These are phyloP conservation scores for Heliconius erato DNA, from an alignment of 2,888 invertebrate genomes.

Conservation along the genomic window DNA sequence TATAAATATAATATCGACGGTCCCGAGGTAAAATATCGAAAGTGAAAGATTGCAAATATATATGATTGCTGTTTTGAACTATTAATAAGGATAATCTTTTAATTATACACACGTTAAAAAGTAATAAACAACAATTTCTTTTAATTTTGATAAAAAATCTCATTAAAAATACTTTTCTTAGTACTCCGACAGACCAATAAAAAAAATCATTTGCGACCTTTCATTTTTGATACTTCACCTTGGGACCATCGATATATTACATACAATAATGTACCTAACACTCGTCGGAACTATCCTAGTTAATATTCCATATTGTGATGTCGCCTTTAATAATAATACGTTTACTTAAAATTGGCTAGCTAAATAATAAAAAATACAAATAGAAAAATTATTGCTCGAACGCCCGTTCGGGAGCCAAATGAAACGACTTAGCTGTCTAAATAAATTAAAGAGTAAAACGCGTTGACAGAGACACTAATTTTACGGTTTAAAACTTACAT, in stretches of 20 bases:
- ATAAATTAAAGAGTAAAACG: constrained; percentile 70
- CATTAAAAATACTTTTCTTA: too few relatives aligned
- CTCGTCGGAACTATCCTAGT: constrained; percentile 73
- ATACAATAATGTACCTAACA: constrained; percentile 70
- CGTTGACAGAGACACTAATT: constrained; percentile 34
- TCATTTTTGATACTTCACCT: too few relatives aligned
- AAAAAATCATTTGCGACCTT: too few relatives aligned
- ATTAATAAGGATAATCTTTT: too few relatives aligned
- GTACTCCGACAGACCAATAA: too few relatives aligned
- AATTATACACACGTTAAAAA: too few relatives aligned
- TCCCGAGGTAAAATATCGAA: too few relatives aligned
- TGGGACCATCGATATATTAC: not conserved
- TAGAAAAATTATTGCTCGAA: constrained; percentile 72
- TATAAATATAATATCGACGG: too few relatives aligned
- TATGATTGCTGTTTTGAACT: too few relatives aligned
- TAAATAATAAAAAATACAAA: constrained; percentile 73
- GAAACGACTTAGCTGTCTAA: constrained; percentile 71
- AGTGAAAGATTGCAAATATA: too few relatives aligned
- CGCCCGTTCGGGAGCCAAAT: constrained; percentile 76
- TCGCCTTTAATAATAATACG: constrained; percentile 65
- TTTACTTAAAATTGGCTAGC: constrained; percentile 80
- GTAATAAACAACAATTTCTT: too few relatives aligned
- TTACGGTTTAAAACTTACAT: constrained; percentile 45
- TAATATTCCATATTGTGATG: constrained; percentile 79
- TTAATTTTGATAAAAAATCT: too few relatives aligned